These are phyloP conservation scores for Numenius phaeopus DNA, from an alignment of 2,797 vertebrate species.

Conservation along the genomic window DNA sequence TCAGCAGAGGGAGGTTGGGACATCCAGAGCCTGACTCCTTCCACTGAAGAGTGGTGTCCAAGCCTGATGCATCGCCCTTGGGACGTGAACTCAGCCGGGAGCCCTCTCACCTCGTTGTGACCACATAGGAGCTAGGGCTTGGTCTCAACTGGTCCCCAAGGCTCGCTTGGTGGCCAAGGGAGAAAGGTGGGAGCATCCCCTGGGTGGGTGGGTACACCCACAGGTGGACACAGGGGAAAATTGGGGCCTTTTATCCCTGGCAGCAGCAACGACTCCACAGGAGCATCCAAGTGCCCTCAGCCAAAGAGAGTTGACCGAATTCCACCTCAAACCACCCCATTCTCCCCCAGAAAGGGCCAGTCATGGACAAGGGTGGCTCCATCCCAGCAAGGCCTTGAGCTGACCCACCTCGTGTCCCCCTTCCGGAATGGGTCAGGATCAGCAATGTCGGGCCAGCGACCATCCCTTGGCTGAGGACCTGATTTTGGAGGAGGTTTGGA, in stretches of 20 bases:
- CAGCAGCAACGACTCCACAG: rapidly evolving
- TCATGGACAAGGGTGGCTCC: rapidly evolving
- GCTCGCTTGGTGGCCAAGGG: not conserved
- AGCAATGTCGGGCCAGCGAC: rapidly evolving
- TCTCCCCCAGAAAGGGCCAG: not conserved
- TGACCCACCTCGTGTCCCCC: rapidly evolving
- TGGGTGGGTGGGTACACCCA: rapidly evolving
- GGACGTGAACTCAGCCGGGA: not conserved
- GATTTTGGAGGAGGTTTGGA: not conserved
- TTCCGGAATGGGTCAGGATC: rapidly evolving
- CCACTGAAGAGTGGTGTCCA: rapidly evolving
- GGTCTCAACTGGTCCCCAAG: not conserved
- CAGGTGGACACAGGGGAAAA: not conserved
- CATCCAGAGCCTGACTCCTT: not conserved
- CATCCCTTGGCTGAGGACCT: rapidly evolving
- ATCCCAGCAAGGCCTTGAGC: not conserved
- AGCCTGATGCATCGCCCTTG: rapidly evolving
- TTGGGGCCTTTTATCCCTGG: rapidly evolving
- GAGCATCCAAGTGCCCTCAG: not conserved
- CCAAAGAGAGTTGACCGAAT: not conserved
- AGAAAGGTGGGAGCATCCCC: not conserved
- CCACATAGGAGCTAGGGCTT: not conserved
- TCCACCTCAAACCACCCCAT: rapidly evolving
- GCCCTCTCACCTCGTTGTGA: rapidly evolving
- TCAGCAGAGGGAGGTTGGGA: not conserved